These are phyloP conservation scores for Papilio xuthus DNA, from an alignment of 1,140 invertebrate species.

Conservation along the genomic window DNA sequence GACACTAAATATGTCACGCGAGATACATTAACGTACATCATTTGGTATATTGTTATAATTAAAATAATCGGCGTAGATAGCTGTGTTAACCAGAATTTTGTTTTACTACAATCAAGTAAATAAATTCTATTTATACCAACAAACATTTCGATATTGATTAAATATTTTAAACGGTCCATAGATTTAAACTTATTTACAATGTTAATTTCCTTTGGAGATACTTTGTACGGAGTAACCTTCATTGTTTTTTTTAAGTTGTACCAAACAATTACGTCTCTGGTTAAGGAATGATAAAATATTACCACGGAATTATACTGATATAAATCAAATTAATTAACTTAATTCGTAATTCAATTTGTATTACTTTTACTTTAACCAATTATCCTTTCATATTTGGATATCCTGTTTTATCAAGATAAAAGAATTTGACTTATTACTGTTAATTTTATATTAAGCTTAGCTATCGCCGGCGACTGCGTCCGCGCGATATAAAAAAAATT, in stretches of 20 bases:
- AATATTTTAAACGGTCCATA: conserved; percentile 12
- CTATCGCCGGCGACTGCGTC: no score
- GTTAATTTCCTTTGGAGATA: not conserved
- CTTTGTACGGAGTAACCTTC: not conserved
- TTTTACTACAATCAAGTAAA: conserved; percentile 19
- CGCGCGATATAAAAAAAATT: no score
- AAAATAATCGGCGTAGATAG: not conserved
- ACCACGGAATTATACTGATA: not conserved
- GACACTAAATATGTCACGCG: not conserved
- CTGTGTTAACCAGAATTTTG: not conserved
- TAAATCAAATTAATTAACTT: conserved; percentile 22
- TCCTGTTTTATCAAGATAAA: no score
- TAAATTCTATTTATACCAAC: conserved; percentile 15
- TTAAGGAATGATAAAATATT: not conserved
- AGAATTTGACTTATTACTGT: no score
- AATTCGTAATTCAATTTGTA: not conserved
- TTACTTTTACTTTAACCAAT: not conserved
- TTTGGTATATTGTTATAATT: not conserved
- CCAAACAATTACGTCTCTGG: not conserved
- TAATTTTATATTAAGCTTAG: no score
- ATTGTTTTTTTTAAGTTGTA: not conserved
- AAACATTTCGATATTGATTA: conserved; percentile 20
- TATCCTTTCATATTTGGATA: conserved; percentile 1
- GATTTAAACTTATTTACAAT: not conserved
- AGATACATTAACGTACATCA: not conserved